phyloP scores from a whole-genome alignment of 2,113 vertebrate genomes.

The Peromyscus polionotus region DNA sequence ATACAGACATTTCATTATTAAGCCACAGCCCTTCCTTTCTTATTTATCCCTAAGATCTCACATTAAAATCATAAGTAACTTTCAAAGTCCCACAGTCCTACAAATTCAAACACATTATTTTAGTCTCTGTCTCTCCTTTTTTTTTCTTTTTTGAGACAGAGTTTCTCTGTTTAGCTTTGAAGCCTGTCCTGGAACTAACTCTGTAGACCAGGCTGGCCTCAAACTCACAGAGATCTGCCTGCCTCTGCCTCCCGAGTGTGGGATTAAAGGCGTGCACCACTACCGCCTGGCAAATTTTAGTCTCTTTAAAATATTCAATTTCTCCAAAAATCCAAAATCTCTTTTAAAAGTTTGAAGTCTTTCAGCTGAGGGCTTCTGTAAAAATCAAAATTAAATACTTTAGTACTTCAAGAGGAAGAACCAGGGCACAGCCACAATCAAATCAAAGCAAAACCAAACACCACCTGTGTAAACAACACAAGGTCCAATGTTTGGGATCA shows the following conservation, averaged over 20 bases:
- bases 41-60: not conserved
- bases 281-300: no score
- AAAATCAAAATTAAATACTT: not conserved
- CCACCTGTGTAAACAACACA: not conserved
- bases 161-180: no score
- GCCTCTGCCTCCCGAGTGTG: no score
- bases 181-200: no score
- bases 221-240: no score
- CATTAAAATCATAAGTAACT: not conserved
- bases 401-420: not conserved
- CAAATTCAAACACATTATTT: not conserved
- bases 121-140: no score
- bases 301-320: not conserved
- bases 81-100: not conserved
- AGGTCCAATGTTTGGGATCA: not conserved
- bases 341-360: not conserved
- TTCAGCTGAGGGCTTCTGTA: not conserved
- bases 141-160: no score
- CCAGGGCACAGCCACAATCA: not conserved
- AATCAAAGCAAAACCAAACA: not conserved
- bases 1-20: not conserved
- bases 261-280: no score
- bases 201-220: no score
- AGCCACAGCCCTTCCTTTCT: not conserved
- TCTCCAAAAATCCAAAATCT: not conserved